Percentiles rank a stretch among this genome's conserved stretches.
These are phyloP conservation scores for Calephelis perditalis DNA, from an alignment of 2,888 invertebrate genomes.

Conservation along the genomic window DNA sequence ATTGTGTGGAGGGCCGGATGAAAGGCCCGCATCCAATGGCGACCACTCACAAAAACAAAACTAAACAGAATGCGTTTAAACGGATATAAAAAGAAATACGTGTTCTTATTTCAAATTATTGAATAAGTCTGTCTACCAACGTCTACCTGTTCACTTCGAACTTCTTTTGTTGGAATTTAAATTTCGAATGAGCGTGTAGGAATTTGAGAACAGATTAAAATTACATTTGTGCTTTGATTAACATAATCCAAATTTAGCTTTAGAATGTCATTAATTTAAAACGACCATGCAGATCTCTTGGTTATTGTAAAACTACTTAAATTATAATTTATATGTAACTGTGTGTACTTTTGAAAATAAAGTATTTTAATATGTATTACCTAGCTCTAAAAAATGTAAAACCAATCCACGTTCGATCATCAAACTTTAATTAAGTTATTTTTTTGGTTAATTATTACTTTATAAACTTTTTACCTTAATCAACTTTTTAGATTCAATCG, in stretches of 20 bases:
- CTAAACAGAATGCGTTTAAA: slow-evolving; percentile 75
- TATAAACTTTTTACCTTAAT: no score
- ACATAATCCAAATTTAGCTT: background rate
- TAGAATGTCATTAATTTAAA: no score
- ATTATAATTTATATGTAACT: no score
- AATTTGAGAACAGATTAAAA: slow-evolving; percentile 24
- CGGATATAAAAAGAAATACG: slow-evolving; percentile 76
- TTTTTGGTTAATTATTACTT: no score
- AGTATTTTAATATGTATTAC: no score
- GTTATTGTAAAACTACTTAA: no score
- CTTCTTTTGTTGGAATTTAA: slow-evolving; percentile 57
- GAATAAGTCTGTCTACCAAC: slow-evolving; percentile 72
- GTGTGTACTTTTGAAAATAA: no score
- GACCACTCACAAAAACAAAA: slow-evolving; percentile 72
- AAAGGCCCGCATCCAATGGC: slow-evolving; percentile 68
- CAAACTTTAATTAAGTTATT: no score
- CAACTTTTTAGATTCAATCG: no score
- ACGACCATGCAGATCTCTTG: no score
- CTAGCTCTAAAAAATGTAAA: no score
- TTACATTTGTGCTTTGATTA: slow-evolving; percentile 7
- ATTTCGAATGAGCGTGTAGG: slow-evolving; percentile 44
- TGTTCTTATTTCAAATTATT: slow-evolving; percentile 76
- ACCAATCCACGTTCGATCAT: no score
- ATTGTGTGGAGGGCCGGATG: slow-evolving; percentile 72
- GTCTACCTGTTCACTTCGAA: slow-evolving; percentile 61